These are phyloP conservation scores for Calliphora vicina DNA, from an alignment of 1,140 invertebrate genomes.

Conservation along the genomic window DNA sequence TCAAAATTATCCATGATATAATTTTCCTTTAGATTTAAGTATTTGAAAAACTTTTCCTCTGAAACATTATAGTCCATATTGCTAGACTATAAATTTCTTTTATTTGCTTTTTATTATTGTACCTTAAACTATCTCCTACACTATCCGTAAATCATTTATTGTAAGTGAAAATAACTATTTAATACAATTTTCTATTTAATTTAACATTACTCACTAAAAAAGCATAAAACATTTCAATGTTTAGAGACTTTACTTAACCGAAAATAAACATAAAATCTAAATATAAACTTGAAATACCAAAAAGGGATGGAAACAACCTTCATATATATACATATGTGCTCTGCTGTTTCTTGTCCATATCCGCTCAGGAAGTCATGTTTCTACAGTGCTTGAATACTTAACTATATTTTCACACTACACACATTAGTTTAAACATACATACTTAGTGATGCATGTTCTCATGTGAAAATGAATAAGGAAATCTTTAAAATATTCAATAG, in stretches of 20 bases:
- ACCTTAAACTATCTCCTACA: too few relatives aligned
- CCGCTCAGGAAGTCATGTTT: background rate
- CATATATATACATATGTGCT: background rate
- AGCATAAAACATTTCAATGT: background rate
- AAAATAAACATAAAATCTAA: background rate
- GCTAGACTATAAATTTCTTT: too few relatives aligned
- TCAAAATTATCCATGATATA: too few relatives aligned
- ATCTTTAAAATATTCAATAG: background rate
- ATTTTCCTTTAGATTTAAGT: too few relatives aligned
- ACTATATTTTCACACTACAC: background rate
- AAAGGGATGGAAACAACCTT: background rate
- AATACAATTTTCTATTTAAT: background rate
- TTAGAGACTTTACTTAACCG: background rate
- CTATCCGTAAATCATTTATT: too few relatives aligned
- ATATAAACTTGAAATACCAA: background rate
- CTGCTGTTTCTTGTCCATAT: background rate
- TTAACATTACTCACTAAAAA: background rate
- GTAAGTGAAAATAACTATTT: background rate
- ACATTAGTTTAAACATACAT: background rate
- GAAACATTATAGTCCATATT: too few relatives aligned
- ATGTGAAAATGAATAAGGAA: background rate
- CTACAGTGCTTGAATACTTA: background rate
- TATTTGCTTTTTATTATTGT: too few relatives aligned
- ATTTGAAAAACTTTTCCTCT: too few relatives aligned
- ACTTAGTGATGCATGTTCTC: background rate